phyloP scores from a whole-genome alignment of 1,140 invertebrate species.

The Cryptotermes secundus region DNA sequence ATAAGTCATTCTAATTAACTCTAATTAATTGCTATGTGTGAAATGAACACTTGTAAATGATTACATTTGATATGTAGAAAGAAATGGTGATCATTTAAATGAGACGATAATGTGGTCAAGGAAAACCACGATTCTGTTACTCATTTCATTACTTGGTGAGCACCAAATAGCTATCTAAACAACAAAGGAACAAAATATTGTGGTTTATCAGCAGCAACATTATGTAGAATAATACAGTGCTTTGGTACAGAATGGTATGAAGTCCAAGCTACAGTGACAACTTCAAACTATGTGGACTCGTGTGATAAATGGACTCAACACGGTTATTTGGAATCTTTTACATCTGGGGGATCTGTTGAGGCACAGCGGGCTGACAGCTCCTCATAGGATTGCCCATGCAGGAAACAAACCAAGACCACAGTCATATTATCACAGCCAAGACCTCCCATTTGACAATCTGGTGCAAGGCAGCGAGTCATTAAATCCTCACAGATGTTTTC shows the following conservation, averaged over 20 bases:
- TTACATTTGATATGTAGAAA: background rate
- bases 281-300: no score
- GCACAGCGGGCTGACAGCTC: conserved; percentile 57
- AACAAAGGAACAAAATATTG: background rate
- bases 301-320: background rate
- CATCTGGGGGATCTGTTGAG: background rate
- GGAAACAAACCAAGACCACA: conserved; percentile 80
- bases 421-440: conserved; percentile 99
- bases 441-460: conserved; percentile 94
- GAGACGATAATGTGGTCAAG: background rate
- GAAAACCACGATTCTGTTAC: background rate
- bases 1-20: background rate
- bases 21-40: background rate
- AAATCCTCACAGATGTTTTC: conserved; percentile 95
- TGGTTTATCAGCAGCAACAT: background rate
- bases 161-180: background rate
- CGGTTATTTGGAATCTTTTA: background rate
- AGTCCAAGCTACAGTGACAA: no score
- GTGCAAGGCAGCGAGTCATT: conserved; percentile 90
- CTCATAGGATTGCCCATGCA: conserved; percentile 74
- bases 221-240: no score
- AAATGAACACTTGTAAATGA: background rate
- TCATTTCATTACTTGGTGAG: background rate
- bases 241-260: no score
- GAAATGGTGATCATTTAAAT: background rate